Evolutionary conservation across 1,140 invertebrate genomes (phyloP), one percentile per base, ranked within the genome.

Genomic region (Tribolium castaneum): DNA sequence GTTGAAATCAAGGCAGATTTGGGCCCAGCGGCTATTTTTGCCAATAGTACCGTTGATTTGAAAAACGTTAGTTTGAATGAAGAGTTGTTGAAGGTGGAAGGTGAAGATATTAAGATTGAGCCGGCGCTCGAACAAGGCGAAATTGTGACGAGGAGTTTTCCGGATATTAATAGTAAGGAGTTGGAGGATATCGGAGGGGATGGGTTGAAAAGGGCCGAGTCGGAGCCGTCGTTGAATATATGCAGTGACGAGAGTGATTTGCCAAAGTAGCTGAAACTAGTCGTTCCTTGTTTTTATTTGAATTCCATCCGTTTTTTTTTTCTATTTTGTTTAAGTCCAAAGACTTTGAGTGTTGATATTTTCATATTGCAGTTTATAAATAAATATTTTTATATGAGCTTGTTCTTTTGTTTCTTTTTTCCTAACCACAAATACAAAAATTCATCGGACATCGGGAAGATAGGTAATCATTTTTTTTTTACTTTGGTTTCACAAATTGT

Each of bases 1-100:
- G 52, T n/a, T 9, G 12, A 50, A 10, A 54, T 70, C 10, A 62
- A 62, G 22, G 30, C 10, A 6, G 71, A 88, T 70, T 87, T 91
- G 79, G 89, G 91, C 22, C 89, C 92, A 0, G 93, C 93, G 12
- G 92, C 94, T 0, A 92, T 97, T 35, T 95, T 97, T 86, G 95
- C 95, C 0, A 97, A 98, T 83, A 97, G 95, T 84, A 93, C 94
- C n/a, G 94, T 97, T 0, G 95, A 95, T 86, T 87, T 95, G 25
- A 94, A 94, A 80, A 93, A 93, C 82, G 92, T 93, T 0, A 93
- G 91, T 82, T 87, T 95, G 1, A 94, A 95, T 83, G 93, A 95
- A 81, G 91, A 92, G 78, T 87, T 94, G 75, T 81, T 92, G 3
- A 89, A 88, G 80, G 85, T 86, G 1, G 86, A 88, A n/a, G 83